Conservation (phyloP, 2,797 vertebrate genomes). For the Coendou prehensilis region DNA sequence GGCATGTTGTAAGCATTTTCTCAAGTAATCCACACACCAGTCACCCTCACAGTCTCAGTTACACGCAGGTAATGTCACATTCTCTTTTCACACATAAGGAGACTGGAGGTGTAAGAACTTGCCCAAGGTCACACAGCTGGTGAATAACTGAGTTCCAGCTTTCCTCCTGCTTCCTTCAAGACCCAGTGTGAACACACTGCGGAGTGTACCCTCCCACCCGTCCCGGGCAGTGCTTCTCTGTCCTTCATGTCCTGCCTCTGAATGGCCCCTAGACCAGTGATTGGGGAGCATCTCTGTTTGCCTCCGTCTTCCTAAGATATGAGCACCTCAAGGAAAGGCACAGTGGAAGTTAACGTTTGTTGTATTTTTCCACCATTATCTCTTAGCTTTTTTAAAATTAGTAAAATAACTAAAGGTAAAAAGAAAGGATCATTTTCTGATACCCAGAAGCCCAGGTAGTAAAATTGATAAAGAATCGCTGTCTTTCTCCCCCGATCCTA, state of each 20-base stretch:
- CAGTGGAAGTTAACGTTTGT: neutral
- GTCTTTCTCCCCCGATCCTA: neutral
- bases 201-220: rapidly evolving
- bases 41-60: constrained; percentile 22
- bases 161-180: neutral
- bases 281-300: neutral
- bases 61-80: neutral
- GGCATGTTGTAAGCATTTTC: neutral
- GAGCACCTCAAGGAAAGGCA: neutral
- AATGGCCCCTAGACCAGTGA: neutral
- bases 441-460: neutral
- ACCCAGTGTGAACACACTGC: neutral
- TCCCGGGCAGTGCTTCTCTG: neutral
- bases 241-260: neutral
- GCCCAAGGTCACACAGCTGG: neutral
- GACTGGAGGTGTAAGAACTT: neutral
- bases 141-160: neutral
- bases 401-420: neutral
- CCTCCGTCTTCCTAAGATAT: neutral
- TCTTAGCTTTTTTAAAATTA: constrained; percentile 12
- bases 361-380: neutral
- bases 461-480: neutral
- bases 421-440: neutral
- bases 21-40: neutral
- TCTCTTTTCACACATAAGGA: neutral